These are phyloP conservation scores for Phalanger gymnotis DNA, from an alignment of 2,797 vertebrate genomes.

Conservation along the genomic window DNA sequence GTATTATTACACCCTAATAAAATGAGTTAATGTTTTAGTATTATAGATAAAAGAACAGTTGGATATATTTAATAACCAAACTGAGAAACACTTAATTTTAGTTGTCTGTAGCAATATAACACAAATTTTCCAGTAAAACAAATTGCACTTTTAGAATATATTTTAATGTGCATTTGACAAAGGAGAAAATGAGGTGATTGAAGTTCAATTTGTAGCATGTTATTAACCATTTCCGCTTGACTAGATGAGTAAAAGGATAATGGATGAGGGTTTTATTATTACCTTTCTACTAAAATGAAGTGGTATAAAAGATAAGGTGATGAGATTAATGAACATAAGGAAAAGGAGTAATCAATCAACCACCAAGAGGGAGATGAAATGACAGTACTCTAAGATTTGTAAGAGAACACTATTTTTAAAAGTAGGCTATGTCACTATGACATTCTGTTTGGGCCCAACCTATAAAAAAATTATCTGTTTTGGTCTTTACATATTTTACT, in stretches of 20 bases:
- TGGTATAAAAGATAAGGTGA: conserved; percentile 99
- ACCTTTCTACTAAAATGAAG: conserved; percentile 99
- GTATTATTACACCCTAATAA: conserved; percentile 86
- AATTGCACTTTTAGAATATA: conserved; percentile 90
- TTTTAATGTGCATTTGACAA: conserved; percentile 91
- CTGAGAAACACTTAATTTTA: conserved; percentile 88
- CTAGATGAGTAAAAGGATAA: conserved; percentile 98
- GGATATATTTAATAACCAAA: conserved; percentile 89
- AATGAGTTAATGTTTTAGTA: conserved; percentile 89
- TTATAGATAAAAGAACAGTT: conserved; percentile 87
- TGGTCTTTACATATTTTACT: conserved; percentile 12
- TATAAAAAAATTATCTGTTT: conserved; percentile 49
- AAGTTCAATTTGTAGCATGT: conserved; percentile 99
- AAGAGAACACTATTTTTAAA: conserved; percentile 78
- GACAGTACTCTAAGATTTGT: conserved; percentile 85
- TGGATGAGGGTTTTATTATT: conserved; percentile 99
- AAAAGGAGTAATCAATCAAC: conserved; percentile 98
- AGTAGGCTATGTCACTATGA: conserved; percentile 64
- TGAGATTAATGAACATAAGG: conserved; percentile 99
- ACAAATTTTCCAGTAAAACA: conserved; percentile 88
- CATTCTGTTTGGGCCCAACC: conserved; percentile 59
- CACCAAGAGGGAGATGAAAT: conserved; percentile 86
- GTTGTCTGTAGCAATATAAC: conserved; percentile 88
- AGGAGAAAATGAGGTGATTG: conserved; percentile 96
- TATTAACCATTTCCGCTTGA: conserved; percentile 99